Base-by-base conservation (phyloP, 2,888 invertebrate genomes). In the Notodonta dromedarius region DNA sequence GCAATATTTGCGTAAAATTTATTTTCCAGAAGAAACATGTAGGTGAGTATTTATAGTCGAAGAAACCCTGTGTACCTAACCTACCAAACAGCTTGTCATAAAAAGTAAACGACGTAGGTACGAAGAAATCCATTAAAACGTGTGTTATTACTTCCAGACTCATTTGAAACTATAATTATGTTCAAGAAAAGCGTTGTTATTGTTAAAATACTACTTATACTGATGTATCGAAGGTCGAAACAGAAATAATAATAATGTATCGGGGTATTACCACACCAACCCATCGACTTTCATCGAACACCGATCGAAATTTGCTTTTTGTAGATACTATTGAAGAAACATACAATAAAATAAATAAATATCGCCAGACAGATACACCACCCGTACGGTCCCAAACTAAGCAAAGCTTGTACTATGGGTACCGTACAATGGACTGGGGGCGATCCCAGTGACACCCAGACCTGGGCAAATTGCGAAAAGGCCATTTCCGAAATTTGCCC, bases 161-260 rank as follows among this genome's bases (percentile, higher is more conserved):
- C 16, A 50, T 50, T 50, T 50, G 7, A 14, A 50, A 14, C 50
- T 50, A 50, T 50, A 50, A 50, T 50, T 16, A 50, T 50, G 44
- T 46, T 46, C 44, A 13, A 46, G 44, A 13, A 46, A n/a, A 12
- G 44, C 12, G 42, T 46, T 46, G 44, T 12, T 46, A 46, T 46
- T 12, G 44, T 46, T 46, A 5, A 35, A 46, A 46, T 13, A 13
- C 12, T 46, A 46, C 44, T 46, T n/a, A 9, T 46, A 13, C 35
- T 4, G 13, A n/a, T 13, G 13, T 13, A 13, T 4, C 44, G 0
- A 46, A 46, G n/a, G 7, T 46, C 44, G 9, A 42, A 46, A 13
- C 44, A 13, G 9, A 46, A 46, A 46, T 8, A 42, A 42, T 42
- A 12, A 42, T 24, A 24, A 24, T 24, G 1, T 24, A 24, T 24